phyloP scores from a whole-genome alignment of 2,888 invertebrate species.

The Machimus atricapillus region DNA sequence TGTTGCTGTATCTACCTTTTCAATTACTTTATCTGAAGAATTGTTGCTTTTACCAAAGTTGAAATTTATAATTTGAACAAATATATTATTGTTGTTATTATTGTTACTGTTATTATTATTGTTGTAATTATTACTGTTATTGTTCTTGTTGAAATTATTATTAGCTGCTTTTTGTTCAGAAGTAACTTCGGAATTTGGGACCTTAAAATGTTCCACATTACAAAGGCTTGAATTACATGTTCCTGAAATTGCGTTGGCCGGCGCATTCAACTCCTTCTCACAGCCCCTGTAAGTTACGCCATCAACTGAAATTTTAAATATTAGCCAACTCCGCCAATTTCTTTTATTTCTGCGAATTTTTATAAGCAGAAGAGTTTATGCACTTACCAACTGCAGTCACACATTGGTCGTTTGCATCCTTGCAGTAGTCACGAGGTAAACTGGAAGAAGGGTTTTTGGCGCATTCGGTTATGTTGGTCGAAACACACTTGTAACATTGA shows the following conservation, averaged over 20 bases:
- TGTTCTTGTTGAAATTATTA: not conserved
- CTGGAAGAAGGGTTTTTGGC: not conserved
- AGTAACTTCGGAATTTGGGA: not conserved
- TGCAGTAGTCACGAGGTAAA: not conserved
- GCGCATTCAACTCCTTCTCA: not conserved
- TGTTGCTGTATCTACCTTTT: no score
- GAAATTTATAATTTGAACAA: no score
- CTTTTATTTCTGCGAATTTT: not conserved
- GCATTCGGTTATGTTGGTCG: not conserved
- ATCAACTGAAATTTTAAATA: not conserved
- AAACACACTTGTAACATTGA: not conserved
- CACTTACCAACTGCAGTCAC: not conserved
- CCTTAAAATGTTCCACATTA: conserved; percentile 50
- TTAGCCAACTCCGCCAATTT: not conserved
- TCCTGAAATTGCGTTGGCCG: conserved; percentile 47
- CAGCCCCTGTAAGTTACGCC: conserved; percentile 54
- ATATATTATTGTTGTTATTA: no score
- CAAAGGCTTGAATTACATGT: conserved; percentile 53
- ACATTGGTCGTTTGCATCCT: not conserved
- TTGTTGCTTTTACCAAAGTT: no score
- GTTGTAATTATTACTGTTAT: no score
- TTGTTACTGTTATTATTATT: no score
- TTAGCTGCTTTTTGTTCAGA: not conserved
- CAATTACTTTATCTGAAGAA: no score
- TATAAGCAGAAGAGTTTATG: not conserved